phyloP scores from a whole-genome alignment of 2,113 vertebrate species.

The chimpanzee (Pan troglodytes) region NHGRI_mPanTro3-v2.1_pri NC_072418.2:52368501-52369000 shows the following conservation, averaged over 20 bases:
- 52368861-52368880: neutral
- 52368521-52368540: neutral
- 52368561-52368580: constrained; percentile 41
- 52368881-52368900: neutral
- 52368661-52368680: neutral
- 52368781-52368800: neutral
- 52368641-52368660: neutral
- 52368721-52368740: neutral
- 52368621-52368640: neutral
- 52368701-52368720: neutral
- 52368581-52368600: neutral
- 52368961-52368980: neutral
- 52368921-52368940: neutral
- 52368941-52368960: neutral
- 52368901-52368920: neutral
- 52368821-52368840: neutral
- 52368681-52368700: neutral
- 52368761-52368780: neutral
- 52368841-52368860: neutral
- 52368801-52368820: neutral
- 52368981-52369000: neutral
- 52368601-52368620: neutral
- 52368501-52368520: constrained; percentile 60
- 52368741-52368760: neutral
- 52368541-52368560: neutral